A percentile compares a stretch with the other conserved stretches of the same genome.
phyloP scores from a whole-genome alignment of 1,140 invertebrate species.

The Babylonia areolata region DNA sequence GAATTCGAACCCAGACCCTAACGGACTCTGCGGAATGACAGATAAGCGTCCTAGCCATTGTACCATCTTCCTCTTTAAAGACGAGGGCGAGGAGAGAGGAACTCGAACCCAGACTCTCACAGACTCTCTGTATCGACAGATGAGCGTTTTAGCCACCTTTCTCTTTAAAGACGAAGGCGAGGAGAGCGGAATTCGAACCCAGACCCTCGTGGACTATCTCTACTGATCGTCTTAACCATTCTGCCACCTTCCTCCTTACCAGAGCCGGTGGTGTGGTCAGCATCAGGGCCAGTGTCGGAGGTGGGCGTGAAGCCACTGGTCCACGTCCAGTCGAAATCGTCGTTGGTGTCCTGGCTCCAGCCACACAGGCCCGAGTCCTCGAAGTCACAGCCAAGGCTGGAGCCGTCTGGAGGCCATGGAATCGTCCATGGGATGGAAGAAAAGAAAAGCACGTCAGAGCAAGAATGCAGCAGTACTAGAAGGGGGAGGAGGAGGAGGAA shows the following conservation, averaged over 20 bases:
- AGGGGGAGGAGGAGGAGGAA: not conserved
- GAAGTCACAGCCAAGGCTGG: constrained; percentile 52
- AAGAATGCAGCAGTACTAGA: not conserved
- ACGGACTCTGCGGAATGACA: too few species aligned
- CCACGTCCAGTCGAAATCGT: constrained; percentile 67
- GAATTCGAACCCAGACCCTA: too few species aligned
- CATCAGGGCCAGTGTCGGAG: constrained; percentile 72
- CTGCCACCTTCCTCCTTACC: too few species aligned
- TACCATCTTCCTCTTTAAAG: too few species aligned
- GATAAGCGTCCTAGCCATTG: too few species aligned
- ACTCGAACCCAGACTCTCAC: too few species aligned
- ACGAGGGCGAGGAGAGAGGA: too few species aligned
- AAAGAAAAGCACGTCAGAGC: not conserved
- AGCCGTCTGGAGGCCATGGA: constrained; percentile 1
- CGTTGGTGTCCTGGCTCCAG: constrained; percentile 54
- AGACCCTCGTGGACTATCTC: too few species aligned
- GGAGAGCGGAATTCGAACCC: too few species aligned
- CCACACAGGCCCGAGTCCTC: constrained; percentile 50
- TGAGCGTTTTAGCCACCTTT: too few species aligned
- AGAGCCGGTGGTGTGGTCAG: constrained; percentile 72
- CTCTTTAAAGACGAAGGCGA: not conserved
- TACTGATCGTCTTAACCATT: too few species aligned
- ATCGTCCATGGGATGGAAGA: not conserved
- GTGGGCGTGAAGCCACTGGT: constrained; percentile 56
- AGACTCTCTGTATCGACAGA: too few species aligned